Base-by-base conservation (phyloP, 2,888 invertebrate genomes). In the Cephus rjabovi region DNA sequence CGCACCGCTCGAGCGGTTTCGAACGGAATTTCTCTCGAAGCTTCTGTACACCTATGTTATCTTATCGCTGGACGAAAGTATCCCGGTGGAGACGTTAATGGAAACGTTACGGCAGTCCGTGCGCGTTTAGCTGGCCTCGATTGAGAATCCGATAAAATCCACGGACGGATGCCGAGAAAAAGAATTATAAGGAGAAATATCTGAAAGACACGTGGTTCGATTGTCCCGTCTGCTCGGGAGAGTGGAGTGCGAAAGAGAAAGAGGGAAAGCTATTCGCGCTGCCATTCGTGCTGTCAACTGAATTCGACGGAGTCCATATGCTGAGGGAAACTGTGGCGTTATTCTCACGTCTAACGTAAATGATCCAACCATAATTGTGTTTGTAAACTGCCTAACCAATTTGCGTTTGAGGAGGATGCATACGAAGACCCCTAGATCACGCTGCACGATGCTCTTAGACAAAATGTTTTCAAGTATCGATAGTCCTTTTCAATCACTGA, bases 21-120 rank as follows among this genome's bases (percentile, higher is more conserved):
- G 74, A 35, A 73, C 75, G 73, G 83, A 86, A 2, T 77, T 86
- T 68, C 76, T 77, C 69, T 12, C 71, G 23, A 75, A 73, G 40
- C 68, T 73, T 12, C 74, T 75, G 12, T 80, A 79, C 34, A 79
- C 80, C 11, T 82, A 81, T 34, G 34, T 83, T 69, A 76, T 81
- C 69, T 71, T 84, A 11, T 84, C 82, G 0, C 68, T 79, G 9
- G 78, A 80, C 9, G 81, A 81, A 0, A 77, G 79, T 30, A 73
- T 81, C n/a, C 77, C 56, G 34, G 78, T 80, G 75, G 75, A 75
- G 3, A 76, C 83, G 15, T 75, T 83, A 1, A 31, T 71, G 33
- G 71, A 71, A 31, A 33, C 34, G 33, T 71, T 71, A 31, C 71
- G 71, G 31, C 31, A 33, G 12, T 71, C 31, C 71, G 71, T 33